Percentiles rank a stretch among this genome's conserved stretches.
Conservation (phyloP, 2,888 invertebrate genomes). For the Ypsolopha scabrella region DNA sequence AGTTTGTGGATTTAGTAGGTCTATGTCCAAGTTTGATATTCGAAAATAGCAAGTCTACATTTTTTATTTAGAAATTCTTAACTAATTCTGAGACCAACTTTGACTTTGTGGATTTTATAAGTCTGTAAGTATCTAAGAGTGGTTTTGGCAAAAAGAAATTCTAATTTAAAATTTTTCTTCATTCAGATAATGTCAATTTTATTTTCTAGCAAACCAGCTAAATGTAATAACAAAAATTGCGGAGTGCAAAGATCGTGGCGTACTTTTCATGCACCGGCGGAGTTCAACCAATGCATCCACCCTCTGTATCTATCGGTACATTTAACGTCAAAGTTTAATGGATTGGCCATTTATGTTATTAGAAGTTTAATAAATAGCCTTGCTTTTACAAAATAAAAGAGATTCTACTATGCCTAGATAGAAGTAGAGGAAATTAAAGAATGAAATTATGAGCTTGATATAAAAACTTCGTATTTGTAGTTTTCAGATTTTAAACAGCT, state of each 20-base stretch:
- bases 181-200: too few species aligned
- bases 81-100: too few species aligned
- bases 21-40: too few species aligned
- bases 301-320: constrained; percentile 23
- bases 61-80: too few species aligned
- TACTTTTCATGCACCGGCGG: constrained; percentile 43
- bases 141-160: background rate
- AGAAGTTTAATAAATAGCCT: constrained; percentile 11
- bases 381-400: background rate
- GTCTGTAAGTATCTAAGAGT: background rate
- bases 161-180: too few species aligned
- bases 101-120: background rate
- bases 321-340: constrained; percentile 54
- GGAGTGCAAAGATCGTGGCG: constrained; percentile 21
- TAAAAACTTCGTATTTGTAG: too few species aligned
- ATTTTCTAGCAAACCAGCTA: background rate
- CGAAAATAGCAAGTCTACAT: too few species aligned
- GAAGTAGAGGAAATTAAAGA: background rate
- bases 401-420: background rate
- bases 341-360: constrained; percentile 55
- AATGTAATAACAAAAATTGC: constrained; percentile 38
- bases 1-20: too few species aligned
- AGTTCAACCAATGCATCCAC: constrained; percentile 35
- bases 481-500: too few species aligned
- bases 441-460: too few species aligned